A percentile compares a stretch with the other conserved stretches of the same genome.
These are phyloP conservation scores for Upupa epops DNA, from an alignment of 2,113 vertebrate species.

Conservation along the genomic window DNA sequence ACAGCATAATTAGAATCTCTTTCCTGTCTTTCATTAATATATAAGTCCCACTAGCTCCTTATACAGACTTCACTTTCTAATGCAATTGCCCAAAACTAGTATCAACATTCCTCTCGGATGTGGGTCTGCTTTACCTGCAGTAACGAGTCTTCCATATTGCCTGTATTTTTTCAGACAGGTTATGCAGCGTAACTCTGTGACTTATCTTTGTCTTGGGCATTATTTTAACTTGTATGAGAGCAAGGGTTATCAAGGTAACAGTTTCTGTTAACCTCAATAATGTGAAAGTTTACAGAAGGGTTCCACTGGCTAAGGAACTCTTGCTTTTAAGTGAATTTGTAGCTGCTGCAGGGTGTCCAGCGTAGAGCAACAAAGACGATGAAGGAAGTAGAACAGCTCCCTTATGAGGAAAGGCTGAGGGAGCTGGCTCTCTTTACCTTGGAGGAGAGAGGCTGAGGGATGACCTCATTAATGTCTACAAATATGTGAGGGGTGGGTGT, in stretches of 20 bases:
- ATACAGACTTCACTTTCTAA: slow-evolving; percentile 7
- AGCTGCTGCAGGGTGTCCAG: too few species aligned
- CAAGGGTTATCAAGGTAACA: background rate
- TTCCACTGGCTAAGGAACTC: background rate
- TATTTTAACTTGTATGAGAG: background rate
- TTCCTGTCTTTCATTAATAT: slow-evolving; percentile 28
- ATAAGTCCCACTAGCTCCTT: slow-evolving; percentile 31
- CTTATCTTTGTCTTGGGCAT: background rate
- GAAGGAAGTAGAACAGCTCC: too few species aligned
- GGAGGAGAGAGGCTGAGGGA: too few species aligned
- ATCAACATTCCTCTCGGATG: slow-evolving; percentile 19
- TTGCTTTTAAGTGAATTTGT: background rate
- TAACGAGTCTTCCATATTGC: slow-evolving; percentile 19
- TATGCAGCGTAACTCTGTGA: background rate
- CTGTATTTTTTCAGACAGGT: background rate
- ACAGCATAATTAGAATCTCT: slow-evolving; percentile 27
- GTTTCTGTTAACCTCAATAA: background rate
- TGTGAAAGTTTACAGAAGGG: background rate
- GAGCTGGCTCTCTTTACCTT: too few species aligned
- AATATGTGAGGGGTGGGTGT: too few species aligned
- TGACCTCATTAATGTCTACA: too few species aligned
- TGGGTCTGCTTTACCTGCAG: slow-evolving; percentile 4
- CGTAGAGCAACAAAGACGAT: too few species aligned
- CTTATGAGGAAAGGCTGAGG: too few species aligned
- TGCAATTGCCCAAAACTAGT: background rate